phyloP scores from a whole-genome alignment of 2,797 vertebrate genomes.

The Pachyuromys duprasi region DNA sequence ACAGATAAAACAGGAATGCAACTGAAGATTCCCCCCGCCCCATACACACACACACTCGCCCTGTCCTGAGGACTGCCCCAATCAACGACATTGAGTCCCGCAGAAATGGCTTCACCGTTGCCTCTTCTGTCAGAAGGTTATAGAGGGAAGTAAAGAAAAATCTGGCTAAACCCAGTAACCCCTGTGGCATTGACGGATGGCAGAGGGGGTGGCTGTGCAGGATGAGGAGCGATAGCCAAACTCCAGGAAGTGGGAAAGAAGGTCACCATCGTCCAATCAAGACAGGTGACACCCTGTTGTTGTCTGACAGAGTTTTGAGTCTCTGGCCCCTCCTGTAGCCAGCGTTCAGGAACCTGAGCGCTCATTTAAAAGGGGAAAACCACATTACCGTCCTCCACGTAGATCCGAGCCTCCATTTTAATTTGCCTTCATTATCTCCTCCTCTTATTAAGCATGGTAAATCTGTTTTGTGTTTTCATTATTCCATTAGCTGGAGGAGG shows the following conservation, averaged over 20 bases:
- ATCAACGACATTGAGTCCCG: background rate
- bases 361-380: conserved; percentile 85
- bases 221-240: background rate
- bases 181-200: background rate
- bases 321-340: conserved; percentile 52
- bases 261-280: conserved; percentile 12
- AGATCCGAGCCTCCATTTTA: conserved; percentile 88
- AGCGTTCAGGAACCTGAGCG: conserved; percentile 72
- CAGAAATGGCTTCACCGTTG: background rate
- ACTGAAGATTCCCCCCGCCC: background rate
- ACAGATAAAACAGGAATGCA: too few relatives aligned
- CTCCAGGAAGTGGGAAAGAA: conserved; percentile 66
- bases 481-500: conserved; percentile 90
- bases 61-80: rapidly evolving
- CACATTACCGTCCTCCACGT: conserved; percentile 81
- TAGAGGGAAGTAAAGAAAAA: background rate
- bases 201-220: rapidly evolving
- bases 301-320: background rate
- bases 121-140: background rate
- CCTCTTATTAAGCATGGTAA: conserved; percentile 90
- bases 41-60: too few relatives aligned
- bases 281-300: background rate
- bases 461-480: conserved; percentile 92
- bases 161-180: rapidly evolving
- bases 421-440: conserved; percentile 91